phyloP scores from a whole-genome alignment of 2,888 invertebrate genomes.

The Dasypogon diadema region DNA sequence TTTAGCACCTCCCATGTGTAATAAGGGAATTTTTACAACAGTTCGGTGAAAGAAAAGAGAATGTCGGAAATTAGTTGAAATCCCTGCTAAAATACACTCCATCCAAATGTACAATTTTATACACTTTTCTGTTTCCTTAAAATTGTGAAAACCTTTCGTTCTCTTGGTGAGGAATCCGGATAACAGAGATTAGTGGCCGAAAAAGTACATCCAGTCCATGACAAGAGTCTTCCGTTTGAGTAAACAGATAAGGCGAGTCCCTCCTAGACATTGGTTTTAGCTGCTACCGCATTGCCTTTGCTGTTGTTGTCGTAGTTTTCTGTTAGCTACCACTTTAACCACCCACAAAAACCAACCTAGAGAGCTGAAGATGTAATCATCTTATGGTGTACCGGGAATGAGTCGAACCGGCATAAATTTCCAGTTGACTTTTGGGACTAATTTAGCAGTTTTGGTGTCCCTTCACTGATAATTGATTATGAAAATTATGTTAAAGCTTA shows the following conservation, averaged over 20 bases:
- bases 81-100: too few species aligned
- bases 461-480: constrained; percentile 34
- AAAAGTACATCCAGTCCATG: constrained; percentile 38
- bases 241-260: constrained; percentile 41
- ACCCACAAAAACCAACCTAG: not conserved
- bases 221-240: constrained; percentile 44
- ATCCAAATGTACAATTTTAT: too few species aligned
- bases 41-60: too few species aligned
- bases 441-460: not conserved
- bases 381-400: not conserved
- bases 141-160: not conserved
- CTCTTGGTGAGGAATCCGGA: constrained; percentile 20
- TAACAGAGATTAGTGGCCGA: constrained; percentile 33
- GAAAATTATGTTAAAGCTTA: constrained; percentile 26
- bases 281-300: not conserved
- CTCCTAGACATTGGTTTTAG: not conserved
- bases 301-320: not conserved
- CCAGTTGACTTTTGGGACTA: constrained; percentile 8
- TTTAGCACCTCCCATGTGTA: too few species aligned
- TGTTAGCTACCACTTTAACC: not conserved
- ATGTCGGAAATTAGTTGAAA: too few species aligned
- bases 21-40: too few species aligned
- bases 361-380: not conserved
- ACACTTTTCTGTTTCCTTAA: not conserved
- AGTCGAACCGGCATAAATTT: constrained; percentile 19